A percentile compares a stretch with the other conserved stretches of the same genome.
These are phyloP conservation scores for Pelodytes ibericus DNA, from an alignment of 2,797 vertebrate genomes.

Conservation along the genomic window DNA sequence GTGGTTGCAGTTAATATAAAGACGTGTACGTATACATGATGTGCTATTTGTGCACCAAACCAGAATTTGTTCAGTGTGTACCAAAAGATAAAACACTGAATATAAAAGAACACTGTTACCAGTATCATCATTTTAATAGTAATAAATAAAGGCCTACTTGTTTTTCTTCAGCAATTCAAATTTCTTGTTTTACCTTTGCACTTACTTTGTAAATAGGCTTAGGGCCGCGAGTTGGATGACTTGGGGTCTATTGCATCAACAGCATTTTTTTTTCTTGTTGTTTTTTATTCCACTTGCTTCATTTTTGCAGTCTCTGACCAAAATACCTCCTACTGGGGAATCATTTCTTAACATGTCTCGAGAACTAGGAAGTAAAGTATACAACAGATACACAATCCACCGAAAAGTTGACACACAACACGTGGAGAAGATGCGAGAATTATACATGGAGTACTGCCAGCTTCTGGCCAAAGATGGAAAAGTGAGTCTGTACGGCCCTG, in stretches of 20 bases:
- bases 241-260: no score
- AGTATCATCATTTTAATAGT: no score
- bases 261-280: neutral
- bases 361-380: slow-evolving; percentile 77
- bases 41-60: no score
- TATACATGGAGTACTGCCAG: slow-evolving; percentile 78
- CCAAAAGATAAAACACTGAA: no score
- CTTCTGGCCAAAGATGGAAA: slow-evolving; percentile 82
- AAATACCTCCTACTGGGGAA: slow-evolving; percentile 81
- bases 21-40: no score
- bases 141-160: no score
- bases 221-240: no score
- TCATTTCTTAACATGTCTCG: slow-evolving; percentile 77
- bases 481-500: slow-evolving; percentile 68
- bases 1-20: no score
- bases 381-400: slow-evolving; percentile 74
- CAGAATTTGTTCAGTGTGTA: no score
- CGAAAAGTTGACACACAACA: slow-evolving; percentile 72
- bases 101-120: no score
- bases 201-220: no score
- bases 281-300: neutral
- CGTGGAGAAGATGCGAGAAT: slow-evolving; percentile 72
- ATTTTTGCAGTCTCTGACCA: slow-evolving; percentile 73
- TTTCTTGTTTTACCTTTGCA: neutral
- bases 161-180: no score